Evolutionary conservation across 2,113 vertebrate genomes (phyloP), one percentile per base, ranked within the genome.

Genomic region (Thamnaconus septentrionalis): DNA sequence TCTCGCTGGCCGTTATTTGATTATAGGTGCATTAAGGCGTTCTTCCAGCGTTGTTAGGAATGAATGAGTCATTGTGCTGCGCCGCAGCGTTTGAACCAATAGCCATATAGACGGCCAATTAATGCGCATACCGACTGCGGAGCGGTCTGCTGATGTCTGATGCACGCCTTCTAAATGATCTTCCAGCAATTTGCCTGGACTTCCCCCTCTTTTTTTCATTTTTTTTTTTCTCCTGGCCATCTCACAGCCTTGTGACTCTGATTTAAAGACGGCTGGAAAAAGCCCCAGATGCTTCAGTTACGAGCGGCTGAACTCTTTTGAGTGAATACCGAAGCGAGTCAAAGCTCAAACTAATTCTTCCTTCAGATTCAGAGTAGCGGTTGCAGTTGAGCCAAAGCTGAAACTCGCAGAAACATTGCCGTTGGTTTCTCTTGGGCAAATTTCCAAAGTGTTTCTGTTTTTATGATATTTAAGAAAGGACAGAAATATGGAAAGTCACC

Each of bases 51-150:
- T 71, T 54, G 49, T 51, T 57, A 54, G 3, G 11, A 61, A 73
- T 80, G 47, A 82, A 81, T 65, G 75, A 71, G 39, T 71, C 59
- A 72, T 61, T 85, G 66, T 83, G 73, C 69, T 41, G 4, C 39
- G 18, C 18, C 56, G 58, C 5, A 3, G 41, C 64, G 59, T 78
- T 79, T 73, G 72, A 81, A 72, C 56, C 59, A 50, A 57, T 61
- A 57, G 66, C 51, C 53, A 41, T 62, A 47, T 8, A 63, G 48
- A 73, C 68, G 40, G 71, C 50, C 65, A 67, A 47, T 79, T 73
- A 73, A 69, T 18, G 31, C 18, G 52, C 3, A 5, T 39, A 53
- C 68, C 78, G 64, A 65, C 64, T 63, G 66, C 65, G 56, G 65
- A 12, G 45, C 66, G 56, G 41, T 58, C 54, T 41, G 56, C 68